Evolutionary conservation across 2,888 invertebrate genomes (phyloP), one percentile per base, ranked within the genome.

Genomic region (Malacosoma neustria): DNA sequence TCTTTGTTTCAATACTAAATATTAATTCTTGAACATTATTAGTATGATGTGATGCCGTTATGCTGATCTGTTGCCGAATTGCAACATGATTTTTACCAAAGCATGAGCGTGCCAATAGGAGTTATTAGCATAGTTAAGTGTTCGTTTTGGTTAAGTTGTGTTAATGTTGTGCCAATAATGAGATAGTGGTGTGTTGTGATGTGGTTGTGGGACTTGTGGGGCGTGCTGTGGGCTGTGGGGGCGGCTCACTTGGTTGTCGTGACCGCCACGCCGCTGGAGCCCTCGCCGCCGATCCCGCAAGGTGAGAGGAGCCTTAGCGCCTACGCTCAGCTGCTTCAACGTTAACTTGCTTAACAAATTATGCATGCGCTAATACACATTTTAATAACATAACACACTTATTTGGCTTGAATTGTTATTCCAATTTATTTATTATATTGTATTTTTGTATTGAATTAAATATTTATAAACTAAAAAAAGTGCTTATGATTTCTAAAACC

Each of bases 161-260:
- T 80, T 74, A 81, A 80, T 82, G 73, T 79, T 77, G 82, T 85
- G 82, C 79, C 79, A 82, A 85, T 80, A 72, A 85, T 85, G 85
- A 85, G 85, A 84, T 85, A 85, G 85, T 85, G 84, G 61, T 72
- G 81, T 84, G 82, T 67, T 79, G 85, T 85, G 85, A 82, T 82
- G 84, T 81, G 82, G 79, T 72, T 79, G 73, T 79, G 85, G 84
- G 80, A 84, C 77, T 74, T 85, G 80, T 81, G 84, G 84, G 73
- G 79, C 56, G 74, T 76, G 76, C 65, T 84, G 65, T 81, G 79
- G 82, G 68, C 64, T 58, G 62, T 74, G 61, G 75, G 71, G 67
- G 66, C 71, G 69, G 68, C 64, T 56, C 75, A 73, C 63, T 64
- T 79, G 63, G 62, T 64, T 54, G 67, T 63, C 51, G 73, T 72